phyloP scores from a whole-genome alignment of 2,888 invertebrate species.

The Thelaira solivaga region DNA sequence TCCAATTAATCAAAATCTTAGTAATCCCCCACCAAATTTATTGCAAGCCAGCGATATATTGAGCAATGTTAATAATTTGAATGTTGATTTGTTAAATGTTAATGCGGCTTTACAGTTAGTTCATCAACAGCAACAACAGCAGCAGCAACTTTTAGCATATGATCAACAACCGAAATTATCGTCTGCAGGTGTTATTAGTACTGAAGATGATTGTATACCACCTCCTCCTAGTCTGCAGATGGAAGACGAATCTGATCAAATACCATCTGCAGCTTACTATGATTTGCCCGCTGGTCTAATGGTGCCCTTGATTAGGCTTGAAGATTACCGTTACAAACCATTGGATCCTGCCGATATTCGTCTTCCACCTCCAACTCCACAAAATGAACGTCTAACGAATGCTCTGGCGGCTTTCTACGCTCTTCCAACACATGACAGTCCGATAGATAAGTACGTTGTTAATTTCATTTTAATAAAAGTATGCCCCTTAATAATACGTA shows the following conservation, averaged over 20 bases:
- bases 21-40: constrained; percentile 44
- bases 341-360: constrained; percentile 93
- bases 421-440: constrained; percentile 94
- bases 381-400: constrained; percentile 92
- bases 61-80: constrained; percentile 43
- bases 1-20: constrained; percentile 57
- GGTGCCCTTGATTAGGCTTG: constrained; percentile 96
- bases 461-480: too few relatives aligned
- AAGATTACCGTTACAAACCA: constrained; percentile 92
- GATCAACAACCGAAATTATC: constrained; percentile 42
- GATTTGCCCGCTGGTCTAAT: constrained; percentile 98
- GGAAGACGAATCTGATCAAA: constrained; percentile 83
- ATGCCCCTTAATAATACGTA: too few relatives aligned
- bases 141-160: constrained; percentile 48
- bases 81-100: constrained; percentile 55
- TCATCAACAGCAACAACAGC: constrained; percentile 68
- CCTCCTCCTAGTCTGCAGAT: constrained; percentile 62
- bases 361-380: constrained; percentile 96
- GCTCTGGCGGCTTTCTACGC: constrained; percentile 98
- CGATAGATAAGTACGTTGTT: constrained; percentile 91
- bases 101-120: constrained; percentile 68
- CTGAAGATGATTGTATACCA: constrained; percentile 54
- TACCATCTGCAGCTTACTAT: constrained; percentile 96
- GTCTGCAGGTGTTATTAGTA: constrained; percentile 25
- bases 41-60: constrained; percentile 33